A percentile compares a stretch with the other conserved stretches of the same genome.
These are phyloP conservation scores for Beris morrisii DNA, from an alignment of 2,888 invertebrate genomes.

Conservation along the genomic window DNA sequence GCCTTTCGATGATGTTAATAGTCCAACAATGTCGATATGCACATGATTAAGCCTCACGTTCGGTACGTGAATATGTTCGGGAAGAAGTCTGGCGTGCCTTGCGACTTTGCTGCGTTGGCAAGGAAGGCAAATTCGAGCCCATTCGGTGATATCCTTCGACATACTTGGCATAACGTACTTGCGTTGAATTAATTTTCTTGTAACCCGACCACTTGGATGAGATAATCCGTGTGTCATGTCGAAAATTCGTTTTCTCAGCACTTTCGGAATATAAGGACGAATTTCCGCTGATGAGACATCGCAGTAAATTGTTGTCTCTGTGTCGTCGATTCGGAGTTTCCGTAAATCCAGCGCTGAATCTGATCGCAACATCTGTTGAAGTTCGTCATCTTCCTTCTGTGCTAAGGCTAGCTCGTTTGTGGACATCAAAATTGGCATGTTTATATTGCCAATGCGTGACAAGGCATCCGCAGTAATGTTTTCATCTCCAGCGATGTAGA, in stretches of 20 bases:
- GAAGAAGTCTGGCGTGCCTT: not conserved
- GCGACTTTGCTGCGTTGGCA: slow-evolving; percentile 15
- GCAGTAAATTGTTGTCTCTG: slow-evolving; percentile 32
- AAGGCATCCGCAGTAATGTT: slow-evolving; percentile 7
- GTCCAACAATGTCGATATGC: slow-evolving; percentile 55
- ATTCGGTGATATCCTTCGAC: slow-evolving; percentile 10
- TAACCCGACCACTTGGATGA: slow-evolving; percentile 29
- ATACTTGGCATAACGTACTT: slow-evolving; percentile 34
- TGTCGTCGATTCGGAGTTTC: slow-evolving; percentile 18
- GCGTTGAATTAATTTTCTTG: slow-evolving; percentile 22
- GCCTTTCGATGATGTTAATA: slow-evolving; percentile 46
- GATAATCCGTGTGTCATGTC: slow-evolving; percentile 36
- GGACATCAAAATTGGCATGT: slow-evolving; percentile 20
- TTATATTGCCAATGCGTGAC: not conserved
- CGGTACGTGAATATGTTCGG: not conserved
- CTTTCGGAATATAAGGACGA: slow-evolving; percentile 37
- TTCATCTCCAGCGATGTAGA: slow-evolving; percentile 10
- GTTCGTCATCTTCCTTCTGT: slow-evolving; percentile 35
- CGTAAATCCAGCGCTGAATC: slow-evolving; percentile 12
- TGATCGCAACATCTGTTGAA: slow-evolving; percentile 13
- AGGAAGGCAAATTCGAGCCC: not conserved
- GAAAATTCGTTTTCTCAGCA: slow-evolving; percentile 34
- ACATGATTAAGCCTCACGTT: slow-evolving; percentile 45
- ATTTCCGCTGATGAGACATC: slow-evolving; percentile 30
- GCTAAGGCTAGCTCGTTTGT: slow-evolving; percentile 34